These are phyloP conservation scores for Elymnias hypermnestra DNA, from an alignment of 1,140 invertebrate species.

Conservation along the genomic window DNA sequence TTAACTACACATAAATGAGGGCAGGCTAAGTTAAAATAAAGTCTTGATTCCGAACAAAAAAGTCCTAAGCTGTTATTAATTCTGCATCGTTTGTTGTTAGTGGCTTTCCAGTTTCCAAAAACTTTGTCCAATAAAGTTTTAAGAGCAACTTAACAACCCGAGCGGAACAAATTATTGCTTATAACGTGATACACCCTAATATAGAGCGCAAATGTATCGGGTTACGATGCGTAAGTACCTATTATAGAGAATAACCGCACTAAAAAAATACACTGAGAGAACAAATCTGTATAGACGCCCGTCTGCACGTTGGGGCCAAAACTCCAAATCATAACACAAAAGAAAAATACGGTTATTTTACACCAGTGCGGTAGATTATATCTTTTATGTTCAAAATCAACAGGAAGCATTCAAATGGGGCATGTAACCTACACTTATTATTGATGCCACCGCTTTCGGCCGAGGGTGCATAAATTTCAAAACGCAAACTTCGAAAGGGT, in stretches of 20 bases:
- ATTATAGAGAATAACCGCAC: conserved; percentile 40
- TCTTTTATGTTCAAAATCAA: conserved; percentile 73
- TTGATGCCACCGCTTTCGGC: conserved; percentile 47
- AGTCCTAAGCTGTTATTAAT: too few species aligned
- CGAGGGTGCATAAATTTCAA: conserved; percentile 70
- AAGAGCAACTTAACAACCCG: too few species aligned
- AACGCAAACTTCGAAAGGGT: conserved; percentile 62
- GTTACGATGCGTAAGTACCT: conserved; percentile 30
- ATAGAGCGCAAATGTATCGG: conserved; percentile 28
- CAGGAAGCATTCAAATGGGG: conserved; percentile 72
- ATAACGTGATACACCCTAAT: conserved; percentile 14
- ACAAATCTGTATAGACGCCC: conserved; percentile 44
- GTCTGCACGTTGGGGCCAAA: conserved; percentile 43
- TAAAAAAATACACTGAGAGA: conserved; percentile 28
- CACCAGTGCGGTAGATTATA: conserved; percentile 72
- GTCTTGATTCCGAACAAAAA: too few species aligned
- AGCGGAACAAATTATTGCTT: conserved; percentile 13
- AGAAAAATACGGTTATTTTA: conserved; percentile 73
- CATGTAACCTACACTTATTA: conserved; percentile 74
- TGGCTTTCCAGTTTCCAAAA: too few species aligned
- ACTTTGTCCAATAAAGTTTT: too few species aligned
- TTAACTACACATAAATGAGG: too few species aligned
- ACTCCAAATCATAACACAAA: conserved; percentile 63
- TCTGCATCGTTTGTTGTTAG: too few species aligned
- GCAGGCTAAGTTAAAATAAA: too few species aligned